Conservation (phyloP, 2,797 vertebrate genomes). For the Micropoecilia bifurca region DNA sequence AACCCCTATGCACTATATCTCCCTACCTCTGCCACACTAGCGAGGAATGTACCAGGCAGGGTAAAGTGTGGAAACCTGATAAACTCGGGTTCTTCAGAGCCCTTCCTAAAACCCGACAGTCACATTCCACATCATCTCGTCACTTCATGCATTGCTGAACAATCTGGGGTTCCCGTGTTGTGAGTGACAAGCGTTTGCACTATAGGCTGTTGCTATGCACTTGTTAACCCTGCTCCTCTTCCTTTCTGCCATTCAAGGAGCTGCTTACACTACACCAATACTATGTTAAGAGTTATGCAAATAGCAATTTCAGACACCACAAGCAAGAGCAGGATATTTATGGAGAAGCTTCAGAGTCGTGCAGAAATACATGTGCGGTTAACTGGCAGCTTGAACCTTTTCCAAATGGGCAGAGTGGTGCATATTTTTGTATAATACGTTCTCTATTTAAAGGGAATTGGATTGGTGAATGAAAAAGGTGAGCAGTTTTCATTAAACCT, state of each 20-base stretch:
- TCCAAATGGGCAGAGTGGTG: not conserved
- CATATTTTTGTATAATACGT: not conserved
- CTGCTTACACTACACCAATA: conserved; percentile 50
- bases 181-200: conserved; percentile 74
- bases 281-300: conserved; percentile 69
- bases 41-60: conserved; percentile 66
- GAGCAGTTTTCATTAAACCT: not conserved
- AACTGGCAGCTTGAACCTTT: conserved; percentile 33
- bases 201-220: conserved; percentile 69
- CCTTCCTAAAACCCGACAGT: conserved; percentile 62
- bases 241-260: conserved; percentile 70
- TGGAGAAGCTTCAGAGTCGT: conserved; percentile 42
- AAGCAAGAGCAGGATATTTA: conserved; percentile 63
- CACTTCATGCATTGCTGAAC: conserved; percentile 54
- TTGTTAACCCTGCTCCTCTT: conserved; percentile 75
- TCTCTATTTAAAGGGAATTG: not conserved
- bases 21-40: conserved; percentile 48
- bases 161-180: conserved; percentile 49
- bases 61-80: conserved; percentile 45
- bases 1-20: conserved; percentile 58
- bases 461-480: not conserved
- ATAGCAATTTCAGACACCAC: conserved; percentile 68
- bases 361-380: conserved; percentile 39
- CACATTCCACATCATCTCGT: conserved; percentile 75
- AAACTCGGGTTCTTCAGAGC: conserved; percentile 53